These are phyloP conservation scores for Halichoeres trimaculatus DNA, from an alignment of 2,113 vertebrate species.

Conservation along the genomic window DNA sequence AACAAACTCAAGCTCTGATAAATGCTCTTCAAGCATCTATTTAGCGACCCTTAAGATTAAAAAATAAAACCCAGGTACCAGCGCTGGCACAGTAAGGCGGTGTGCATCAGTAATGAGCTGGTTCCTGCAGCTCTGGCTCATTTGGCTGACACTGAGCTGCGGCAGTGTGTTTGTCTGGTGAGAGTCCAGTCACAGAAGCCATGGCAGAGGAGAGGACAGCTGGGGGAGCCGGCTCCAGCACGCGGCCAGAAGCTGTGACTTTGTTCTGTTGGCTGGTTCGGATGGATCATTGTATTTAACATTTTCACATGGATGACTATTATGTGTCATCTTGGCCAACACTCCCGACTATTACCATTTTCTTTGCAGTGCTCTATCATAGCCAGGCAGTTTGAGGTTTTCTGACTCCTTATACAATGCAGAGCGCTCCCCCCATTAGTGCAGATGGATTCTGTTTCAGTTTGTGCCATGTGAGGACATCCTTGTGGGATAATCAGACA, in stretches of 20 bases:
- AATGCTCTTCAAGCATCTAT: too few relatives aligned
- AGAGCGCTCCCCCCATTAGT: background rate
- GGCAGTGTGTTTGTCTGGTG: background rate
- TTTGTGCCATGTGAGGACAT: conserved; percentile 7
- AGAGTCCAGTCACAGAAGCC: background rate
- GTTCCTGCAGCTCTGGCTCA: background rate
- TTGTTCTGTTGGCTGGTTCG: background rate
- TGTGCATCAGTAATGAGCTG: background rate
- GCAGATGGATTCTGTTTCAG: background rate
- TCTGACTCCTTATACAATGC: background rate
- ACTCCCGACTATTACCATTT: background rate
- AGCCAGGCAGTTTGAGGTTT: background rate
- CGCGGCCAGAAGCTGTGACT: conserved; percentile 12
- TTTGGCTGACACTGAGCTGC: conserved; percentile 1
- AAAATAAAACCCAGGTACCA: background rate
- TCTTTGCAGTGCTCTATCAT: background rate
- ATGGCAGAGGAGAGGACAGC: conserved; percentile 19
- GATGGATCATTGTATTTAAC: background rate
- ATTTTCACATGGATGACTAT: conserved; percentile 2
- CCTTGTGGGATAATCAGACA: conserved; percentile 6
- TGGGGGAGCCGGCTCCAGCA: conserved; percentile 3
- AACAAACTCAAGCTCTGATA: too few relatives aligned
- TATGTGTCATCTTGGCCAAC: background rate
- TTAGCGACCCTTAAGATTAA: too few relatives aligned
- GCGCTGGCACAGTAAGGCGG: background rate